These are phyloP conservation scores for Poicephalus gulielmi DNA, from an alignment of 2,113 vertebrate species.

Conservation along the genomic window DNA sequence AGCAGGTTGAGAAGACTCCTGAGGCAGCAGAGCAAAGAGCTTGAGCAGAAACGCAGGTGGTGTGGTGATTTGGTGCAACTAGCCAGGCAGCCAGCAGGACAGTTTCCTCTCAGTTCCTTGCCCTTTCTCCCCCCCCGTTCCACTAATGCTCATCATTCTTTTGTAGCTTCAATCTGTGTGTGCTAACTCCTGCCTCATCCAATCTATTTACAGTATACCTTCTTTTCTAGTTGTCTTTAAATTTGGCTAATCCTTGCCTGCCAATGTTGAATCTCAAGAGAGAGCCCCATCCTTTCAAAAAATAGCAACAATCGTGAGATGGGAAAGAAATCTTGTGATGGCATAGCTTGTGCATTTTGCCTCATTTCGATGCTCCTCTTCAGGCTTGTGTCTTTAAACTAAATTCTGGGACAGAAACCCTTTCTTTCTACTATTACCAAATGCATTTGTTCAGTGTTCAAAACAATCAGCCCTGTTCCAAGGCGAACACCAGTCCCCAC, in stretches of 20 bases:
- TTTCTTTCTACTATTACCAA: not conserved
- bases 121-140: not conserved
- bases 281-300: not conserved
- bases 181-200: not conserved
- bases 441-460: not conserved
- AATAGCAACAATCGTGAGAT: not conserved
- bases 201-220: not conserved
- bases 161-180: not conserved
- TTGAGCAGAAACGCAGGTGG: not conserved
- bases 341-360: not conserved
- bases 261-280: not conserved
- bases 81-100: not conserved
- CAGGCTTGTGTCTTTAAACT: not conserved
- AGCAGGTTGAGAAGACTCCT: not conserved
- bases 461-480: not conserved
- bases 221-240: not conserved
- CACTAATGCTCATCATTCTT: not conserved
- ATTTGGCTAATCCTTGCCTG: not conserved
- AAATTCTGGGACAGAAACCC: not conserved
- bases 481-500: not conserved
- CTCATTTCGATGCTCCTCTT: not conserved
- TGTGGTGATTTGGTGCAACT: not conserved
- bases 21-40: not conserved
- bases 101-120: not conserved
- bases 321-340: not conserved